These are phyloP conservation scores for Charanyca ferruginea DNA, from an alignment of 2,888 invertebrate genomes.

Conservation along the genomic window DNA sequence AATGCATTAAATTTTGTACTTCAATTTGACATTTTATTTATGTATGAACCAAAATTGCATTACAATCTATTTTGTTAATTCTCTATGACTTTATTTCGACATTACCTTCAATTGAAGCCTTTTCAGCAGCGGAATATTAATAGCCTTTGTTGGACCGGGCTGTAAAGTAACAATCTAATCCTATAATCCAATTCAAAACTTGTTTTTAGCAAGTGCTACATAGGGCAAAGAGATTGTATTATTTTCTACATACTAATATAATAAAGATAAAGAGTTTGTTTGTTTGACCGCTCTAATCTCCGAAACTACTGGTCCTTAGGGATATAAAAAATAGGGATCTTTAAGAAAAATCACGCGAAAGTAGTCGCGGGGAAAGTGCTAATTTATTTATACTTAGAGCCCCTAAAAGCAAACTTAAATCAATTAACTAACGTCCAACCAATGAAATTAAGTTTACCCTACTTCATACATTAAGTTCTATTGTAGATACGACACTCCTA, in stretches of 20 bases:
- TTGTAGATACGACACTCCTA: conserved; percentile 18
- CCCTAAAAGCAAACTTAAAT: conserved; percentile 15
- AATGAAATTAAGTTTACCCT: conserved; percentile 27
- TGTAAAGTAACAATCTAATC: conserved; percentile 50
- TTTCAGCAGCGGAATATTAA: conserved; percentile 42
- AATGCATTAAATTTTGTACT: background rate
- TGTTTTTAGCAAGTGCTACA: conserved; percentile 30
- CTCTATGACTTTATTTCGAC: conserved; percentile 37
- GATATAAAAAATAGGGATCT: too few relatives aligned
- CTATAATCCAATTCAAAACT: conserved; percentile 49
- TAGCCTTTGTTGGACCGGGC: conserved; percentile 18
- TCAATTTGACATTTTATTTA: background rate
- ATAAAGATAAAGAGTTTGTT: too few relatives aligned
- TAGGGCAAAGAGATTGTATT: background rate
- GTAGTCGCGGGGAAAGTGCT: too few relatives aligned
- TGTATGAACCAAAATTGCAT: background rate
- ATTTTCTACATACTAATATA: too few relatives aligned
- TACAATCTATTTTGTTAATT: conserved; percentile 16
- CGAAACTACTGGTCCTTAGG: too few relatives aligned
- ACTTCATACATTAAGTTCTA: conserved; percentile 20
- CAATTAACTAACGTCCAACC: conserved; percentile 11
- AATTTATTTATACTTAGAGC: background rate
- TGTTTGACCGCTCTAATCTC: too few relatives aligned
- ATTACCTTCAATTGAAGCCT: conserved; percentile 56
- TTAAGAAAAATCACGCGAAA: too few relatives aligned